Evolutionary conservation across 35 echinoderm and acorn worm genomes (phyloP).

Genomic region (Heliocidaris erythrogramma): DNA sequence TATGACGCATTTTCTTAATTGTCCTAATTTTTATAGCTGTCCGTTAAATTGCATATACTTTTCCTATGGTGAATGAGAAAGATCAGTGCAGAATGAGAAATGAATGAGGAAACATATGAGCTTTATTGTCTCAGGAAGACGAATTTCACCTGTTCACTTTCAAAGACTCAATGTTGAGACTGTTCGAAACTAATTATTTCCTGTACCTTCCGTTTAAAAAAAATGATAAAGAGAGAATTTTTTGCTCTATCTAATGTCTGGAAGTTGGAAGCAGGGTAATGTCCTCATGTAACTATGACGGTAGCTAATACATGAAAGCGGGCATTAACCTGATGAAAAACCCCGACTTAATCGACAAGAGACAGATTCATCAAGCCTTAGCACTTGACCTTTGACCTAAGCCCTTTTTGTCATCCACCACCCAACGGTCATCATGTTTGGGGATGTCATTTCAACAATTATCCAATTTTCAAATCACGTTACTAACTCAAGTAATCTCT

Average conservation of each 20-base stretch:
- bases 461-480: conserved; percentile 45
- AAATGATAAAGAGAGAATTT: not conserved
- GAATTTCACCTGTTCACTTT: too few relatives aligned
- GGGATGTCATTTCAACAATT: conserved; percentile 39
- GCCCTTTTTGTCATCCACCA: not conserved
- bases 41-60: too few relatives aligned
- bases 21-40: too few relatives aligned
- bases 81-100: too few relatives aligned
- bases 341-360: not conserved
- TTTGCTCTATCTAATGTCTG: not conserved
- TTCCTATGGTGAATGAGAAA: too few relatives aligned
- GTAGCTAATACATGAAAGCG: not conserved
- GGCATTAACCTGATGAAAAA: not conserved
- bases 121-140: too few relatives aligned
- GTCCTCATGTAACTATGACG: not conserved
- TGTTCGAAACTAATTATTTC: too few relatives aligned
- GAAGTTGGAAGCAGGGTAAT: not conserved
- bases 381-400: not conserved
- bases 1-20: too few relatives aligned
- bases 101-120: too few relatives aligned
- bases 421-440: conserved; percentile 1
- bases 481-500: conserved; percentile 7
- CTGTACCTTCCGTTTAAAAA: too few relatives aligned
- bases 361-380: not conserved
- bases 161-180: too few relatives aligned